Conservation (phyloP, 2,113 vertebrate genomes). For the Psilopogon haemacephalus region DNA sequence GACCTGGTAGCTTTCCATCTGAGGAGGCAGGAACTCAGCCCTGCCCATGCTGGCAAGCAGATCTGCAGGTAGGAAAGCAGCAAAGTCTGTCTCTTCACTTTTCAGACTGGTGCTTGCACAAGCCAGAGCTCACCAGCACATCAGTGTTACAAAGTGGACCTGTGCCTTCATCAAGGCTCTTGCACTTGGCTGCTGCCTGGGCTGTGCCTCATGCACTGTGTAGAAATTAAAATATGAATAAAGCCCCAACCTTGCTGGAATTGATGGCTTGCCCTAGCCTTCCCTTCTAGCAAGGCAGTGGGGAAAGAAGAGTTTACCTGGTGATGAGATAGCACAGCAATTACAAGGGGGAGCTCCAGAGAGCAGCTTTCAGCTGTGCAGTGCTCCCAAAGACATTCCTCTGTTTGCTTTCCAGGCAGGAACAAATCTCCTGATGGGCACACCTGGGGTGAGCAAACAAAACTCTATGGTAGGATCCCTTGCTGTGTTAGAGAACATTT, state of each 20-base stretch:
- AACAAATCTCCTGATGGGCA: neutral
- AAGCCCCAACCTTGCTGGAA: neutral
- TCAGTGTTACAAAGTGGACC: neutral
- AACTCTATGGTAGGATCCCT: neutral
- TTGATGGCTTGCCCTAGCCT: neutral
- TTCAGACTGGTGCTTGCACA: neutral
- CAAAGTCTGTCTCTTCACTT: neutral
- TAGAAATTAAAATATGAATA: too few species aligned
- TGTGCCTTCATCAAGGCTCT: neutral
- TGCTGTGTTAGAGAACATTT: neutral
- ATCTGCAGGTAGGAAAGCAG: neutral
- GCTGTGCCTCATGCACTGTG: neutral
- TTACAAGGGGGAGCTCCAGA: neutral
- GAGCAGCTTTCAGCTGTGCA: neutral
- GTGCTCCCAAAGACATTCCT: neutral
- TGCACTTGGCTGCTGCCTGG: neutral
- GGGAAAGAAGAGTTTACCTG: neutral
- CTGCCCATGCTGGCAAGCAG: neutral
- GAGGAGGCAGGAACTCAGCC: neutral
- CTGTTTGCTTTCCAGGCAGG: neutral
- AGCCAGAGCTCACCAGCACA: accelerated
- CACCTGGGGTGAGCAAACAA: neutral
- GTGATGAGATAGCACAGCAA: neutral
- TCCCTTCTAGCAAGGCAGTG: neutral
- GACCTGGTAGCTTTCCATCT: neutral